Conservation (phyloP, 2,888 invertebrate genomes). For the Pandemis corylana region DNA sequence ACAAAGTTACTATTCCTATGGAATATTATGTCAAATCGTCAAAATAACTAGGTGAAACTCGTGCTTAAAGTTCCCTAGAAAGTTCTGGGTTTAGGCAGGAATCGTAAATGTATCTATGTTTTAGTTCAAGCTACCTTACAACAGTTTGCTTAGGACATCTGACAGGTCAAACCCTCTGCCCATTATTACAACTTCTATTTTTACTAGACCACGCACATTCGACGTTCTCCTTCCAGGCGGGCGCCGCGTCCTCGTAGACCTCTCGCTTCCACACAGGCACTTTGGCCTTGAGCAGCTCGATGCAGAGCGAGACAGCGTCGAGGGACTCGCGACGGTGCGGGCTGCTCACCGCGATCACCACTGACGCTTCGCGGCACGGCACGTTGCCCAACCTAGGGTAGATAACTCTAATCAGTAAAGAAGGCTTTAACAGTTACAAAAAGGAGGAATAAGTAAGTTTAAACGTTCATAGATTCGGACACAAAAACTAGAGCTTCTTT, state of each 20-base stretch:
- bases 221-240: slow-evolving; percentile 92
- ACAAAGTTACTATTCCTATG: too few relatives aligned
- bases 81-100: too few relatives aligned
- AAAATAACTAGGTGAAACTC: too few relatives aligned
- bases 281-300: slow-evolving; percentile 92
- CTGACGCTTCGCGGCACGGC: slow-evolving; percentile 93
- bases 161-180: background rate
- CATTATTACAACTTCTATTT: slow-evolving; percentile 50
- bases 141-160: too few relatives aligned
- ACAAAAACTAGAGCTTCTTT: too few relatives aligned
- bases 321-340: slow-evolving; percentile 93
- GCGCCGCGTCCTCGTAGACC: slow-evolving; percentile 87
- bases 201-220: slow-evolving; percentile 92
- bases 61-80: too few relatives aligned
- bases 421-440: too few relatives aligned
- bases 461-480: too few relatives aligned
- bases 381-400: slow-evolving; percentile 90
- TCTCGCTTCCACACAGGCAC: slow-evolving; percentile 99
- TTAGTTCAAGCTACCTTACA: background rate
- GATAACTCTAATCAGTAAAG: background rate
- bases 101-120: too few relatives aligned
- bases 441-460: too few relatives aligned
- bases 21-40: too few relatives aligned
- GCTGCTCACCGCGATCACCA: slow-evolving; percentile 95
- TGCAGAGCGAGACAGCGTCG: slow-evolving; percentile 92